Evolutionary conservation across 1,140 invertebrate species (phyloP), one percentile per base, ranked within the genome.

Genomic region (Phortica variegata): DNA sequence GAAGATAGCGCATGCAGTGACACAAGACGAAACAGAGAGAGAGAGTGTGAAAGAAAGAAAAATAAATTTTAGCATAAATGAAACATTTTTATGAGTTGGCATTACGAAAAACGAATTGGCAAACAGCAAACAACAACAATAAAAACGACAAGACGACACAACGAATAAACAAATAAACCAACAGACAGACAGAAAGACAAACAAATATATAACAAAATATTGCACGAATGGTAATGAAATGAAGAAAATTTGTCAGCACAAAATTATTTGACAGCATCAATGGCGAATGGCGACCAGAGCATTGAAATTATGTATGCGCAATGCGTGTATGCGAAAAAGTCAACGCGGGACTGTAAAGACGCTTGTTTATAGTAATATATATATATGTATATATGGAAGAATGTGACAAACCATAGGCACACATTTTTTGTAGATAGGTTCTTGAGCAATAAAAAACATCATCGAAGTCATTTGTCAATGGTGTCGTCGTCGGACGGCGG

Each of bases 1-100:
- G 23, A 5, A 6, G 23, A 5, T 26, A 10, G 5, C 10, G 23
- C 5, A 26, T 26, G 5, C 5, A 26, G 23, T 26, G 5, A 6
- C 10, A 10, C 23, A 6, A 6, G 10, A 26, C n/a, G n/a, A n/a
- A n/a, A n/a, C n/a, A n/a, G n/a, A n/a, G n/a, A n/a, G n/a, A n/a
- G n/a, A n/a, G n/a, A n/a, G n/a, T n/a, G n/a, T n/a, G n/a, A n/a
- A n/a, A n/a, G n/a, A n/a, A n/a, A n/a, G 63, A 66, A 66, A 66
- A 66, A 68, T 66, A 59, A 68, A 68, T 68, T n/a, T 68, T 68
- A 68, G 63, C 63, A 68, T 68, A 68, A 68, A 68, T 68, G 63
- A 68, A 68, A 68, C 63, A 68, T 68, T 68, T 68, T 68, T 68
- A 68, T 63, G 63, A 68, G 60, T 63, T 68, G 63, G 54, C 63